phyloP scores from a whole-genome alignment of 2,797 vertebrate genomes.

The Orestias chungarensis region DNA sequence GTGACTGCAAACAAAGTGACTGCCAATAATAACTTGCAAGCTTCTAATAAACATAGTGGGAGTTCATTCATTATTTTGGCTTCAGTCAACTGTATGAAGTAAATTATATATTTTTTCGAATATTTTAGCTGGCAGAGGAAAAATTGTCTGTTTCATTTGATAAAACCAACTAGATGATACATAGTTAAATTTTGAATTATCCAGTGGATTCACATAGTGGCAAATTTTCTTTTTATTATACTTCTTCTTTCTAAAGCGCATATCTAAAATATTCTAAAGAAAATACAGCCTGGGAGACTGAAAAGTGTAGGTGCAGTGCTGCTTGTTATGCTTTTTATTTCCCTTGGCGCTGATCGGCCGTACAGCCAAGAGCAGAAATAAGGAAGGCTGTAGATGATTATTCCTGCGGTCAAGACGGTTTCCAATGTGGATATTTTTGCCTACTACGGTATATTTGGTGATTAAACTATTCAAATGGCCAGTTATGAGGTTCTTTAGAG shows the following conservation, averaged over 20 bases:
- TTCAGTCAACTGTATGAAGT: not conserved
- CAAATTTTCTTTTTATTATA: not conserved
- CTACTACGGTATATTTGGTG: not conserved
- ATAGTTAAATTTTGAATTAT: not conserved
- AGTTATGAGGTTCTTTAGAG: not conserved
- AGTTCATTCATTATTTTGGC: not conserved
- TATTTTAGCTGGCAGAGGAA: not conserved
- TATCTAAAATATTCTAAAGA: not conserved
- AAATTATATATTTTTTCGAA: not conserved
- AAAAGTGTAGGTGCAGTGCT: not conserved
- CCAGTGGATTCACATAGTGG: not conserved
- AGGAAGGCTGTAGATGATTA: not conserved
- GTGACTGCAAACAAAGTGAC: not conserved
- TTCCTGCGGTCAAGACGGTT: not conserved
- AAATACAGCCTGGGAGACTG: not conserved
- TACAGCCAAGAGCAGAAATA: not conserved
- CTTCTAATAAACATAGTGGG: not conserved
- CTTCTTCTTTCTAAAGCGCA: not conserved
- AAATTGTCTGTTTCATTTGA: too few relatives aligned
- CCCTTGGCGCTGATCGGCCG: not conserved
- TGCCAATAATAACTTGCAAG: not conserved
- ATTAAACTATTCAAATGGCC: not conserved
- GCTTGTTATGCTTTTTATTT: not conserved
- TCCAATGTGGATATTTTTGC: not conserved
- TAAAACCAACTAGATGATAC: not conserved